A percentile compares a stretch with the other conserved stretches of the same genome.
Conservation (phyloP, 2,888 invertebrate genomes). For the Aelia acuminata region DNA sequence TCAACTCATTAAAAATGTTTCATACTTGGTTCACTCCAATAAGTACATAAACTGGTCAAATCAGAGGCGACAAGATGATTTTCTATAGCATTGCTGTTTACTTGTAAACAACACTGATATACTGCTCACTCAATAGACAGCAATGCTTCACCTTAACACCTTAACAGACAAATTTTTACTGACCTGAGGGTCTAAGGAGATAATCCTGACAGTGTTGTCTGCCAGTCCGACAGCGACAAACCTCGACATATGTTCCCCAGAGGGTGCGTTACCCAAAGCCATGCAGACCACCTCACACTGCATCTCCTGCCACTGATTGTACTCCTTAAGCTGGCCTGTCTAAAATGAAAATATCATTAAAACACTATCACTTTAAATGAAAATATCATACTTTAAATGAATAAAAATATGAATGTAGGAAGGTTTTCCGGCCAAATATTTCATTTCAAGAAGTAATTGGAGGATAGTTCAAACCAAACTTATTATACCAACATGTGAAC, state of each 20-base stretch:
- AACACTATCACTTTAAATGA: neutral
- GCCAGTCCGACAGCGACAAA: conserved; percentile 96
- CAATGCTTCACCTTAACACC: neutral
- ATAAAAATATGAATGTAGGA: conserved; percentile 40
- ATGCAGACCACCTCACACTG: conserved; percentile 98
- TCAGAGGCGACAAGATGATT: conserved; percentile 58
- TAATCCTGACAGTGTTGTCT: conserved; percentile 97
- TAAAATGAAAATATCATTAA: conserved; percentile 68
- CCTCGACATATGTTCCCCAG: conserved; percentile 94
- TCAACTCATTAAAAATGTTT: neutral
- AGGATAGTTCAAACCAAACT: conserved; percentile 49
- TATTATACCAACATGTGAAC: conserved; percentile 54
- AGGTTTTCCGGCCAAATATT: conserved; percentile 51
- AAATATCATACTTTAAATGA: no score
- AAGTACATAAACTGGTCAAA: conserved; percentile 5
- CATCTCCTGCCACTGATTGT: conserved; percentile 96
- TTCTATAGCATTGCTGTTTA: conserved; percentile 4
- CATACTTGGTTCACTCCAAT: conserved; percentile 58
- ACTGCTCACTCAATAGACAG: neutral
- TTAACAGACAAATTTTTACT: conserved; percentile 68
- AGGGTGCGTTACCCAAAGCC: conserved; percentile 95
- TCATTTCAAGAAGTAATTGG: conserved; percentile 29
- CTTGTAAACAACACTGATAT: neutral
- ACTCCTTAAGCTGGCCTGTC: conserved; percentile 98
- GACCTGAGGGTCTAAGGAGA: conserved; percentile 94